These are phyloP conservation scores for Pangasius mekongensis DNA, from an alignment of 2,797 vertebrate genomes.

Conservation along the genomic window DNA sequence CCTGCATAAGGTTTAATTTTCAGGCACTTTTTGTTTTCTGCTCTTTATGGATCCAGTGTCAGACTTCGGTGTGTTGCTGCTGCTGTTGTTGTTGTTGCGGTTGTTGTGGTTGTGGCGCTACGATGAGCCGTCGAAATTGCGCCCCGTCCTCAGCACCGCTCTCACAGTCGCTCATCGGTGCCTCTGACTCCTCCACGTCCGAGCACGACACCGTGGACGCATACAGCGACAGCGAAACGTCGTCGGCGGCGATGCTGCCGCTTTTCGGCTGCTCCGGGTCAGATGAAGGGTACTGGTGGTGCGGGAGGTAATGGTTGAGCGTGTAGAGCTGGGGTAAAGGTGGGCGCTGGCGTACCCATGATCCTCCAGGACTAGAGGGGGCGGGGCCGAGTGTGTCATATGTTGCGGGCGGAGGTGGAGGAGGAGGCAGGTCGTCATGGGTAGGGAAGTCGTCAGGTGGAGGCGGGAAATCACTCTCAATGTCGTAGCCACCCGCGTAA, in stretches of 20 bases:
- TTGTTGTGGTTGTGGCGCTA: conserved; percentile 84
- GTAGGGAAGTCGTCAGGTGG: conserved; percentile 91
- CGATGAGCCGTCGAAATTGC: conserved; percentile 81
- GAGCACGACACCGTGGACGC: conserved; percentile 95
- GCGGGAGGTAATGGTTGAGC: conserved; percentile 92
- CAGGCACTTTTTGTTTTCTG: conserved; percentile 90
- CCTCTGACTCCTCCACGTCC: conserved; percentile 96
- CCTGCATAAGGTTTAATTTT: conserved; percentile 72
- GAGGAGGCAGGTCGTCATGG: conserved; percentile 90
- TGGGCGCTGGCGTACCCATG: conserved; percentile 78
- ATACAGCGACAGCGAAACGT: conserved; percentile 91
- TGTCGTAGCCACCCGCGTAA: conserved; percentile 96
- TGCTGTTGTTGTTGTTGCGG: conserved; percentile 85
- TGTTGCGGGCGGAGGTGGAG: conserved; percentile 86
- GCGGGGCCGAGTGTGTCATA: conserved; percentile 85
- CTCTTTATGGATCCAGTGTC: conserved; percentile 79
- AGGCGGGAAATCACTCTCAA: conserved; percentile 95
- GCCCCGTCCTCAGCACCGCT: conserved; percentile 88
- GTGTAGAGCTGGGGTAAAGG: conserved; percentile 85
- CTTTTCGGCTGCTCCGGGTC: conserved; percentile 83
- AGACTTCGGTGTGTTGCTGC: conserved; percentile 98
- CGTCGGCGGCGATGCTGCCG: conserved; percentile 77
- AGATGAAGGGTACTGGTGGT: conserved; percentile 81
- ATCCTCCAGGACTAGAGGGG: conserved; percentile 75
- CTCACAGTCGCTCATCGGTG: conserved; percentile 96